Percentiles rank a stretch among this genome's conserved stretches.
Conservation (phyloP, 2,113 vertebrate species). For the Ahaetulla prasina region DNA sequence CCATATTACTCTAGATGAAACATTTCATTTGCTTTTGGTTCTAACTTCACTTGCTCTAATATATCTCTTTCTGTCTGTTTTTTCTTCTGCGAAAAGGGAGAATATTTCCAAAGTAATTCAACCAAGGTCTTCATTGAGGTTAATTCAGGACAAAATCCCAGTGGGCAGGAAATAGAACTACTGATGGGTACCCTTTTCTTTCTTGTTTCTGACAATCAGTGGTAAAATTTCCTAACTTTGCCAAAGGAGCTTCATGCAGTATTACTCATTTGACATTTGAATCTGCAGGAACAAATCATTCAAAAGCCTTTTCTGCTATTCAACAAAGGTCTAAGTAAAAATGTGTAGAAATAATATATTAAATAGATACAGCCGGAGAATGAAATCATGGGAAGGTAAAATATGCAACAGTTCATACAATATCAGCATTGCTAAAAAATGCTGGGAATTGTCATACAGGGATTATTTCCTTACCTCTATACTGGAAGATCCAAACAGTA, state of each 20-base stretch:
- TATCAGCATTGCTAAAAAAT: not conserved
- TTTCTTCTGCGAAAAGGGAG: not conserved
- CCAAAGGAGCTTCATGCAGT: slow-evolving; percentile 51
- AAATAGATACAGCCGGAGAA: slow-evolving; percentile 37
- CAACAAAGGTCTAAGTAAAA: slow-evolving; percentile 53
- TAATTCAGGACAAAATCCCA: slow-evolving; percentile 60
- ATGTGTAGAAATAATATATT: slow-evolving; percentile 57
- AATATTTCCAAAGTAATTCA: slow-evolving; percentile 52
- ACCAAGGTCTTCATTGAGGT: slow-evolving; percentile 48
- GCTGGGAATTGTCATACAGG: not conserved
- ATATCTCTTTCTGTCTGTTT: not conserved
- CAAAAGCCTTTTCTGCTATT: slow-evolving; percentile 51
- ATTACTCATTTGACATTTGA: slow-evolving; percentile 62
- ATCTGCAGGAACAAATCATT: slow-evolving; percentile 59
- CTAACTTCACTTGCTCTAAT: not conserved
- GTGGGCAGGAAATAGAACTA: slow-evolving; percentile 45
- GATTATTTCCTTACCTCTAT: not conserved
- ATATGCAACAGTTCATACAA: not conserved
- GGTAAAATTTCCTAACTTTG: slow-evolving; percentile 59
- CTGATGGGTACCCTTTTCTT: slow-evolving; percentile 47
- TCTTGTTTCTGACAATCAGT: slow-evolving; percentile 65
- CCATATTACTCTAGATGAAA: accelerated
- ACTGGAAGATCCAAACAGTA: not conserved
- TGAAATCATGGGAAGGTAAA: slow-evolving; percentile 28
- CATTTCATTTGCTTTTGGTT: not conserved